Evolutionary conservation across 2,888 invertebrate species (phyloP), one percentile per base, ranked within the genome.

Genomic region (Copidosoma aretas): DNA sequence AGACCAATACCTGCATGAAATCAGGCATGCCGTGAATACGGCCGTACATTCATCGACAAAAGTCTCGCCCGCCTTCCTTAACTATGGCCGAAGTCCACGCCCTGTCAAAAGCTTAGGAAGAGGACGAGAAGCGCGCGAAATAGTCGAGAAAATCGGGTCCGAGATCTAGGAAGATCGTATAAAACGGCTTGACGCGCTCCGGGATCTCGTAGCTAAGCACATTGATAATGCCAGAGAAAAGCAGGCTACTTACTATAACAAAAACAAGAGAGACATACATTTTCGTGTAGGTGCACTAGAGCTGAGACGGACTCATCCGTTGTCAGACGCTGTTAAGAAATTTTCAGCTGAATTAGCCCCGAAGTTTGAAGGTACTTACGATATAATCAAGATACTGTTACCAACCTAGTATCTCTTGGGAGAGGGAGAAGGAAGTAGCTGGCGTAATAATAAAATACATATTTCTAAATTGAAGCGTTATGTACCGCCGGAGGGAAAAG

Each of bases 151-250:
- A 14, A 10, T 24, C 1, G 15, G 46, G 0, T n/a, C 32, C 15
- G 49, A 49, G 1, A 17, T 32, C 10, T 71, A 68, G 64, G 21
- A 19, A 10, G 25, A 65, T 15, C 5, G 62, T 14, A 61, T 68
- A 51, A 21, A 52, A 4, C 14, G 61, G 4, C 46, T 71, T 25
- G 46, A 61, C 5, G 64, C 51, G 1, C 25, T 69, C 4, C 53
- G 60, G 0, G 71, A 68, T 12, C n/a, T 68, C 1, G 64, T 68
- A 0, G 24, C 32, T 0, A 46, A 24, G 12, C 24, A 60, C 15
- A 60, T 49, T n/a, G 60, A 60, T 17, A 8, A 46, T 8, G 60
- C 60, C 3, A 14, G 24, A 10, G 24, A 24, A 1, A 49, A 25
- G 24, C 60, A 60, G n/a, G 49, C 24, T 1, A 22, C 15, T 2